Base-by-base conservation (phyloP, 2,888 invertebrate genomes). In the Campaea margaritaria region DNA sequence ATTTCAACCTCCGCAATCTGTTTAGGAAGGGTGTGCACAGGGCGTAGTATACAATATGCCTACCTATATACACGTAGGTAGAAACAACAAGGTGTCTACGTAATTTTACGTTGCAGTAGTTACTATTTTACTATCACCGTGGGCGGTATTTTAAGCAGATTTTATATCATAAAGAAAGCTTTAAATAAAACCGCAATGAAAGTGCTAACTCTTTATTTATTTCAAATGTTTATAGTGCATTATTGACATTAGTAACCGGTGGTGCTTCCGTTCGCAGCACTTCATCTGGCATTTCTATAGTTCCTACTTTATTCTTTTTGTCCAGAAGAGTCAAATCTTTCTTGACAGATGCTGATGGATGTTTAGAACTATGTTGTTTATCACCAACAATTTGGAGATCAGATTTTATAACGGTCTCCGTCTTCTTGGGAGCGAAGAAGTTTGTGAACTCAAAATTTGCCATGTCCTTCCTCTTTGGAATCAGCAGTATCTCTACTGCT, bases 401-500 rank as follows among this genome's bases (percentile, higher is more conserved):
- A 15, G 78, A 68, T 65, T 83, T 83, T n/a, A 70, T 61, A 10
- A 69, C 9, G 0, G 73, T 0, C 66, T 45, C 9, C 64, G 7
- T 11, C 43, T 50, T 63, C 39, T 13, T 56, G 11, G 55, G 47
- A 1, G 34, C 21, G 3, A 51, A 52, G 31, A 56, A 43, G 31
- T 72, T 76, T 1, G 64, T 31, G 9, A 64, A 56, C 0, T 81
- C 76, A 0, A 68, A 66, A 7, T 55, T 49, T 8, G 54, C 50
- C 5, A 66, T 42, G 3, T 84, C 80, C 58, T 81, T 84, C 43
- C 83, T 84, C 58, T 86, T 87, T 0, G 91, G 91, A 61, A 86
- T 84, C 12, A 91, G 64, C 31, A 87, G 76, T 45, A 91, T 79
- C 69, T 91, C 91, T 12, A 91, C 74, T 1, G 81, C 69, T 69